Evolutionary conservation across 2,888 invertebrate genomes (phyloP).

Genomic region (Drosophila eohydei): DNA sequence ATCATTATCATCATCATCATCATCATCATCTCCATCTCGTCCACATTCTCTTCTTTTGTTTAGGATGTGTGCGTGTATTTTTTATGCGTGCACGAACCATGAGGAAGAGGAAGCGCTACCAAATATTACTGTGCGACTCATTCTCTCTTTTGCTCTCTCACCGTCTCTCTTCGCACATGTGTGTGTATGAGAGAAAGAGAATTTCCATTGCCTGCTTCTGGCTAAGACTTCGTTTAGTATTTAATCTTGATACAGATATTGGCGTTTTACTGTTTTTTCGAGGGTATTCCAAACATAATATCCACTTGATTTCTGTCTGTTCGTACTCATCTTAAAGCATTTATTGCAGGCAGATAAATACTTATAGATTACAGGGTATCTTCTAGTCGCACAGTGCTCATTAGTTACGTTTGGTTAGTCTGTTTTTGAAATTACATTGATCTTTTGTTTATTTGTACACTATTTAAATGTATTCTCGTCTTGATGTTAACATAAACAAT

Average conservation of each 20-base stretch:
- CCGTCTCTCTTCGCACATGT: conserved; percentile 13
- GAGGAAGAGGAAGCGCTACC: conserved; percentile 54
- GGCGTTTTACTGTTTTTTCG: conserved; percentile 27
- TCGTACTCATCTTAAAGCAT: background rate
- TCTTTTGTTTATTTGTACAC: conserved; percentile 54
- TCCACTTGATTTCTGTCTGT: background rate
- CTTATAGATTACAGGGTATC: conserved; percentile 2
- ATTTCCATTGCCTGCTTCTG: conserved; percentile 27
- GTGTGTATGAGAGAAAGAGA: conserved; percentile 5
- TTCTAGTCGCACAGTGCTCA: background rate
- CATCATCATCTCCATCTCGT: conserved; percentile 35
- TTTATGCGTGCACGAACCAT: conserved; percentile 55
- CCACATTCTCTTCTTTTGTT: conserved; percentile 54
- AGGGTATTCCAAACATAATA: conserved; percentile 9
- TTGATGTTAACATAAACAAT: conserved; percentile 56
- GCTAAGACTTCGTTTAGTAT: conserved; percentile 29
- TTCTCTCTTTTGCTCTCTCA: conserved; percentile 7
- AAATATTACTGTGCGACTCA: conserved; percentile 31
- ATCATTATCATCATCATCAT: conserved; percentile 18
- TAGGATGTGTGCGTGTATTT: conserved; percentile 56
- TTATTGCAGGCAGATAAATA: background rate
- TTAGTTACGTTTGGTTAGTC: conserved; percentile 28
- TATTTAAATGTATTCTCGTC: conserved; percentile 52
- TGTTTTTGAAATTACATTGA: conserved; percentile 29
- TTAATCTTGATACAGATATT: conserved; percentile 42